Conservation (phyloP, 2,797 vertebrate species). For the Eremophila alpestris region DNA sequence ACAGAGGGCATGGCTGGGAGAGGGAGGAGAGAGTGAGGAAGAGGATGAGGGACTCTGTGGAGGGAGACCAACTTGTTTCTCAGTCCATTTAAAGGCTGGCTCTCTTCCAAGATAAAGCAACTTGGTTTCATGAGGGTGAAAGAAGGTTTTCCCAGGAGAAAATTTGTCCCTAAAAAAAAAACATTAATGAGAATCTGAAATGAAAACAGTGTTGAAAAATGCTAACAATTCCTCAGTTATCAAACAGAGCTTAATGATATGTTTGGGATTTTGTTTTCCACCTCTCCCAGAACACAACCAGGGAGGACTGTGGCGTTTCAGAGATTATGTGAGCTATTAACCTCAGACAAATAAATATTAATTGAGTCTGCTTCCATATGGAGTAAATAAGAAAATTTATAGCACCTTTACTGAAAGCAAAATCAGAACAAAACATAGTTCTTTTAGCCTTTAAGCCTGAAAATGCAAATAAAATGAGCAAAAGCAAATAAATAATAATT, state of each 20-base stretch:
- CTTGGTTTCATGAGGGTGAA: background rate
- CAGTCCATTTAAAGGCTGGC: background rate
- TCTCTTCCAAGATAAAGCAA: background rate
- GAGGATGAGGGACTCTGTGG: background rate
- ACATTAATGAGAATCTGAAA: background rate
- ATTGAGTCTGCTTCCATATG: background rate
- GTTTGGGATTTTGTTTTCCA: background rate
- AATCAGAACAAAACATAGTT: slow-evolving; percentile 6
- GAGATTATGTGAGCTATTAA: slow-evolving; percentile 29
- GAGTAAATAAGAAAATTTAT: slow-evolving; percentile 13
- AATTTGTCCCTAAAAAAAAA: background rate
- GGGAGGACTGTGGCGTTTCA: background rate
- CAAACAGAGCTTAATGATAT: background rate
- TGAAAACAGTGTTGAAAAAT: background rate
- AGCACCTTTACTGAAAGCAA: background rate
- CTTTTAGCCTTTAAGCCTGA: slow-evolving; percentile 1
- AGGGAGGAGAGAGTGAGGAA: background rate
- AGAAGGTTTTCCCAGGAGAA: background rate
- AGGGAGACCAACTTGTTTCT: background rate
- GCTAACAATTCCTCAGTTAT: background rate
- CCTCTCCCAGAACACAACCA: background rate
- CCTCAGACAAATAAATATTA: slow-evolving; percentile 4
- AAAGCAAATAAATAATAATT: slow-evolving; percentile 59
- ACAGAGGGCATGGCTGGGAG: background rate
- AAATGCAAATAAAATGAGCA: slow-evolving; percentile 26